A percentile compares a stretch with the other conserved stretches of the same genome.
These are phyloP conservation scores for Acromyrmex echinatior DNA, from an alignment of 1,140 invertebrate species.

Conservation along the genomic window DNA sequence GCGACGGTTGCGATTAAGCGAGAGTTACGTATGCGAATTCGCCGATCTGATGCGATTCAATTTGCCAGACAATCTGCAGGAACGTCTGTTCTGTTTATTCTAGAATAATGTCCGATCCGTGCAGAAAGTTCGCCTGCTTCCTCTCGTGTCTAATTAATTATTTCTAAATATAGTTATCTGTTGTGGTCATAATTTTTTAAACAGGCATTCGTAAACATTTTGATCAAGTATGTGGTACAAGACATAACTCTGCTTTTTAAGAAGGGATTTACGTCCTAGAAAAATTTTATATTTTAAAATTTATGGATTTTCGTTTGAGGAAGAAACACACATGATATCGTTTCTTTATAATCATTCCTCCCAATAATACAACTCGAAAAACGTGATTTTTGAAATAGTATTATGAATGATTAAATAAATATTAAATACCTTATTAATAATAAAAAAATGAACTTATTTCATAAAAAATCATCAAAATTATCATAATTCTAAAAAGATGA, in stretches of 20 bases:
- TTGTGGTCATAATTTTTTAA: conserved; percentile 34
- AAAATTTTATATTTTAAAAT: neutral
- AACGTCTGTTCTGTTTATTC: conserved; percentile 5
- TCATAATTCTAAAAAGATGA: too few species aligned
- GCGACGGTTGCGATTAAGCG: conserved; percentile 61
- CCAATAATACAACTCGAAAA: too few species aligned
- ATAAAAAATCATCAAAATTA: too few species aligned
- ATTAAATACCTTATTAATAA: too few species aligned
- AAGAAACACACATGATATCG: neutral
- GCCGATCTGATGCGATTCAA: conserved; percentile 48
- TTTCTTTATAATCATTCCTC: too few species aligned
- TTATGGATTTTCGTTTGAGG: conserved; percentile 12
- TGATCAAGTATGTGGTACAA: neutral
- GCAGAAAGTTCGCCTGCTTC: neutral
- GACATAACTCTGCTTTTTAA: neutral
- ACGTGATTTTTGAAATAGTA: too few species aligned
- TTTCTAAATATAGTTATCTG: neutral
- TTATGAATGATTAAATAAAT: too few species aligned
- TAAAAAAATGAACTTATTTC: too few species aligned
- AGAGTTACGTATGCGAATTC: conserved; percentile 24
- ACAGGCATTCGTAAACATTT: neutral
- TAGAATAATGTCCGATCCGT: conserved; percentile 22
- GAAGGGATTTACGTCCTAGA: neutral
- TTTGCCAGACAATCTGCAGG: conserved; percentile 58
- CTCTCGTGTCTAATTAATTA: conserved; percentile 45